These are phyloP conservation scores for Coptodon bakossiorum DNA, from an alignment of 2,113 vertebrate genomes.

Conservation along the genomic window DNA sequence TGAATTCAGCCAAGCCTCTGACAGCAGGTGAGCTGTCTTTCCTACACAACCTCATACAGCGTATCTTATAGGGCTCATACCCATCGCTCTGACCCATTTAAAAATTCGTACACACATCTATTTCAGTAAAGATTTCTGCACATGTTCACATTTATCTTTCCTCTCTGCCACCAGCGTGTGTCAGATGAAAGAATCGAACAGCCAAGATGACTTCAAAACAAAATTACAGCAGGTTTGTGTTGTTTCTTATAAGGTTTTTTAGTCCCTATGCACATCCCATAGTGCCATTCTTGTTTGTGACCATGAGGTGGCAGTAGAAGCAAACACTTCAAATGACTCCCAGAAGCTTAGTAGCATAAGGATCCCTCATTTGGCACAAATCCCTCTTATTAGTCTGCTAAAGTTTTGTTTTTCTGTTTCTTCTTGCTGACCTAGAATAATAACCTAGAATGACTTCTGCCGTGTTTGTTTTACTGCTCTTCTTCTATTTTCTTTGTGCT, in stretches of 20 bases:
- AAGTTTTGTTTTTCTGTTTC: not conserved
- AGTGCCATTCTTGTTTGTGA: not conserved
- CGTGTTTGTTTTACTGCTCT: not conserved
- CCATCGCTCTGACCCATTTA: not conserved
- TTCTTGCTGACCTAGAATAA: not conserved
- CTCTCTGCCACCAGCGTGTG: constrained; percentile 69
- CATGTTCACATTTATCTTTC: not conserved
- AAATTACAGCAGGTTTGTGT: constrained; percentile 70
- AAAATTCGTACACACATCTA: not conserved
- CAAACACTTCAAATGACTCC: not conserved
- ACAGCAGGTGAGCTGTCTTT: constrained; percentile 79
- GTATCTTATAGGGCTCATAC: not conserved
- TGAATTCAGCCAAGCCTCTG: constrained; percentile 87
- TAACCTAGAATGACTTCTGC: not conserved
- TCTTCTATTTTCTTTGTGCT: not conserved
- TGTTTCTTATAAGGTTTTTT: not conserved
- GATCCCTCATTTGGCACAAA: not conserved
- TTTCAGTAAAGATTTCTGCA: not conserved
- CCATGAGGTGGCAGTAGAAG: constrained; percentile 59
- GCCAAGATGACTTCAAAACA: constrained; percentile 93
- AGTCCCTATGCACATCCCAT: not conserved
- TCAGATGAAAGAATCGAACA: constrained; percentile 90
- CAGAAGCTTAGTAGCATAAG: not conserved
- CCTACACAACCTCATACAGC: not conserved
- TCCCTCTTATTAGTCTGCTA: not conserved